Percentiles rank a stretch among this genome's conserved stretches.
Evolutionary conservation across 2,113 vertebrate genomes (phyloP).

Genomic region (Antechinus stuartii): DNA sequence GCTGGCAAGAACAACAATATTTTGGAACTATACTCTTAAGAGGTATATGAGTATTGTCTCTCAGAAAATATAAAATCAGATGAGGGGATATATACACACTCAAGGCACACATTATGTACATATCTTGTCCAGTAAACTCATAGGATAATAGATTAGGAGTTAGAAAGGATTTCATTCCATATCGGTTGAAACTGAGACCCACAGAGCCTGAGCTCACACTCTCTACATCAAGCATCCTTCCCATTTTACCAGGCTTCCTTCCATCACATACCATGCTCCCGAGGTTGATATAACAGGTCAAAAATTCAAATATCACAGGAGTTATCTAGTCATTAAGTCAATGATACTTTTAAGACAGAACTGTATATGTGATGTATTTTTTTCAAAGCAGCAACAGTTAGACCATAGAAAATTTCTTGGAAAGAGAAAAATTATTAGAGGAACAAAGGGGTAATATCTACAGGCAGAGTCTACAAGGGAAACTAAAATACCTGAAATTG

Average conservation of each 20-base stretch:
- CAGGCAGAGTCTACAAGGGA: background rate
- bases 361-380: conserved; percentile 1
- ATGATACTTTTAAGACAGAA: conserved; percentile 47
- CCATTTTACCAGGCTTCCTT: background rate
- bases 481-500: background rate
- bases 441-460: conserved; percentile 37
- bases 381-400: conserved; percentile 47
- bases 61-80: conserved; percentile 45
- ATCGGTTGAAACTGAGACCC: background rate
- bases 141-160: background rate
- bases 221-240: background rate
- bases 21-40: background rate
- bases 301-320: background rate
- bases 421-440: conserved; percentile 35
- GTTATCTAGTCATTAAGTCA: conserved; percentile 30
- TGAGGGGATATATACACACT: conserved; percentile 7
- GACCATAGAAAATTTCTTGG: conserved; percentile 22
- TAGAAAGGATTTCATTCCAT: background rate
- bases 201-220: background rate
- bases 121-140: conserved; percentile 8
- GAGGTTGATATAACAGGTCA: conserved; percentile 54
- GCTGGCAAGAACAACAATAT: background rate
- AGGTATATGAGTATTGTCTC: conserved; percentile 16
- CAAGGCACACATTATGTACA: background rate
- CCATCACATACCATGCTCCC: conserved; percentile 38